Conservation (phyloP, 2,797 vertebrate species). For the Coracias cyanogaster region DNA sequence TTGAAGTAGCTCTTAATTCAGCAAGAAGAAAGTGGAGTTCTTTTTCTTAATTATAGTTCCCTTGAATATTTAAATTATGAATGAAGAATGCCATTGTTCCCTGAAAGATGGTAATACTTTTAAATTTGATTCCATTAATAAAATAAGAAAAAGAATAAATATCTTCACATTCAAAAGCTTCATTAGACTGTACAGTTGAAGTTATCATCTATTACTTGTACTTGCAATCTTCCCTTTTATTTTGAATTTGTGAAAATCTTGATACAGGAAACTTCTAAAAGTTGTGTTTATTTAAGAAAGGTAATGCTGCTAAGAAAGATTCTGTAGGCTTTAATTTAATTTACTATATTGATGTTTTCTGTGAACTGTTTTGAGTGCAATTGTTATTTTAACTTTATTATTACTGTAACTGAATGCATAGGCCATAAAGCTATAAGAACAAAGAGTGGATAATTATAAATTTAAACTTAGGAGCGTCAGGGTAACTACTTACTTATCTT, state of each 20-base stretch:
- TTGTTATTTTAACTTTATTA: neutral
- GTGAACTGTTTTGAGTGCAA: neutral
- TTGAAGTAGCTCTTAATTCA: conserved; percentile 13
- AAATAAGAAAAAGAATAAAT: neutral
- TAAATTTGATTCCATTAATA: neutral
- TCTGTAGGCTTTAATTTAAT: neutral
- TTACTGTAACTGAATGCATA: neutral
- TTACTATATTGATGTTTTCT: neutral
- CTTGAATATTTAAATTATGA: conserved; percentile 23
- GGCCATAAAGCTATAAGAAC: neutral
- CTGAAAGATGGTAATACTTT: neutral
- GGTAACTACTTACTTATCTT: neutral
- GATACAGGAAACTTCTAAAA: neutral
- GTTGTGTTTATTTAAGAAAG: neutral
- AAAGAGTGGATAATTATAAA: neutral
- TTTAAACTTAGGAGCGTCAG: neutral
- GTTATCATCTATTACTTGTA: neutral
- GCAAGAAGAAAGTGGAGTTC: neutral
- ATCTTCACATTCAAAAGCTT: neutral
- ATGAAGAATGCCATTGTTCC: neutral
- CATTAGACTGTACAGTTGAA: neutral
- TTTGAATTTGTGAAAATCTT: neutral
- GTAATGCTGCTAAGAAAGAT: neutral
- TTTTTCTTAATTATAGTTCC: conserved; percentile 21
- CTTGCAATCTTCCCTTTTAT: neutral